Evolutionary conservation across 2,888 invertebrate species (phyloP).

Genomic region (Heteromurus nitidus): DNA sequence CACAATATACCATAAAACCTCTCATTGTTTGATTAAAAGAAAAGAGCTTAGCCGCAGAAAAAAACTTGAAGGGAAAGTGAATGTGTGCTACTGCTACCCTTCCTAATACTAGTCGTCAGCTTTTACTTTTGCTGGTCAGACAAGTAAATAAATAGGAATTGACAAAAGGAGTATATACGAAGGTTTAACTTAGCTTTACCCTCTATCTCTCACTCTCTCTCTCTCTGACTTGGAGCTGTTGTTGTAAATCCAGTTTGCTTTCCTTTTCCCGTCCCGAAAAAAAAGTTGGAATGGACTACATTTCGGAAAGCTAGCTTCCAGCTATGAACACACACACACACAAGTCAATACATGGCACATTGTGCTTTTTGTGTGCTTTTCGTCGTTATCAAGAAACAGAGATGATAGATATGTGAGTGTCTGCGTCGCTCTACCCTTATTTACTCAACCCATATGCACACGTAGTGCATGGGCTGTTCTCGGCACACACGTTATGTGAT

Average conservation of each 20-base stretch:
- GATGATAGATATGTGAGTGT: constrained; percentile 29
- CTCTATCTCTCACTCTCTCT: no score
- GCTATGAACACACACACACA: no score
- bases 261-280: neutral
- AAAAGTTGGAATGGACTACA: constrained; percentile 6
- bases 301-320: no score
- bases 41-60: constrained; percentile 22
- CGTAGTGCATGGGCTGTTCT: no score
- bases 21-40: constrained; percentile 46
- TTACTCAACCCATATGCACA: constrained; percentile 4
- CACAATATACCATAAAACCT: constrained; percentile 24
- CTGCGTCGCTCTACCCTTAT: neutral
- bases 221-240: constrained; percentile 5
- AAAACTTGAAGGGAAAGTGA: constrained; percentile 9
- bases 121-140: constrained; percentile 22
- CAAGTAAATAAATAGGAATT: constrained; percentile 40
- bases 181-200: constrained; percentile 25
- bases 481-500: neutral
- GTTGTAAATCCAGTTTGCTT: constrained; percentile 28
- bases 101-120: neutral
- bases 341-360: neutral
- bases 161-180: constrained; percentile 34
- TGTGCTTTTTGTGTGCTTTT: constrained; percentile 30
- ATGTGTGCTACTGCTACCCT: constrained; percentile 3
- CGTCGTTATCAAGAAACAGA: constrained; percentile 12